These are phyloP conservation scores for Myotis brandtii DNA, from an alignment of 2,113 vertebrate genomes.

Conservation along the genomic window DNA sequence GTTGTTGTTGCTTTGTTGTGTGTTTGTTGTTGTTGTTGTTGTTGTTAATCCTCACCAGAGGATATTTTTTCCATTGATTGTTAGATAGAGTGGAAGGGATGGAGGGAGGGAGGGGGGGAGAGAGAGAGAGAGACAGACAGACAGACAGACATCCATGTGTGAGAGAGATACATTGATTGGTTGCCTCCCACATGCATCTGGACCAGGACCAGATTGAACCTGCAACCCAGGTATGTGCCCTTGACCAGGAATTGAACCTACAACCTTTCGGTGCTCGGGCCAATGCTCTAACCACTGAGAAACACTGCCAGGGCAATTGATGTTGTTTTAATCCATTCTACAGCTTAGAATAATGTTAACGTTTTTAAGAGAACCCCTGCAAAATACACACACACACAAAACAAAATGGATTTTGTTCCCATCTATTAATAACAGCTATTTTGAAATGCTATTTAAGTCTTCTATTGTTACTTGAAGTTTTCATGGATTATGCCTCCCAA, in stretches of 20 bases:
- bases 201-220: too few species aligned
- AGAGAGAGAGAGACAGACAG: background rate
- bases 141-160: background rate
- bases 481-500: constrained; percentile 12
- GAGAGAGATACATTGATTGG: background rate
- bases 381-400: too few species aligned
- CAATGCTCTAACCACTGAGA: background rate
- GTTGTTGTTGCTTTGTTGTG: background rate
- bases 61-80: background rate
- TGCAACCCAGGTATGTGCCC: background rate
- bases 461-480: constrained; percentile 69
- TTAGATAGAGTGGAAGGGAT: background rate
- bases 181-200: too few species aligned
- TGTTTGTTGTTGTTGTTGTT: background rate
- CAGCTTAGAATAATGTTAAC: background rate
- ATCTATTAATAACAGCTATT: constrained; percentile 78
- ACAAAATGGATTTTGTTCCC: constrained; percentile 67
- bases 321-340: background rate
- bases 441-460: constrained; percentile 79
- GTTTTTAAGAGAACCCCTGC: constrained; percentile 47
- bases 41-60: background rate
- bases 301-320: background rate
- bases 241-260: background rate
- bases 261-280: background rate
- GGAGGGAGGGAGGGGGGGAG: too few species aligned